Evolutionary conservation across 2,888 invertebrate genomes (phyloP).

Genomic region (Theodoxus fluviatilis): DNA sequence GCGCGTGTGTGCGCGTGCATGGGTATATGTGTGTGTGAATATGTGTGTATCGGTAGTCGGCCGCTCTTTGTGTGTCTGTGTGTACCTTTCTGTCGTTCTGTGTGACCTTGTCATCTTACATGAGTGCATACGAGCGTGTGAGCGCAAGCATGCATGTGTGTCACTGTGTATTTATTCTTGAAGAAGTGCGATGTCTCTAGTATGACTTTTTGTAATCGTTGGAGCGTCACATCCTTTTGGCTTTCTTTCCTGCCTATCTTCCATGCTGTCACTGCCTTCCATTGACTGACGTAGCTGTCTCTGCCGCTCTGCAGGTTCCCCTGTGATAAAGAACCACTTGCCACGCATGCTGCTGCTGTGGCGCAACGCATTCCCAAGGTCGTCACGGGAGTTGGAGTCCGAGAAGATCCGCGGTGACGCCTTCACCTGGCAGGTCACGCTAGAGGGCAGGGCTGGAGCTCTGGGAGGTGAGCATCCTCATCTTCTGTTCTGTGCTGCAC

Average conservation of each 20-base stretch:
- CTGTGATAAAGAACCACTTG: conserved; percentile 89
- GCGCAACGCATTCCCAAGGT: conserved; percentile 97
- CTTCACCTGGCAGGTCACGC: conserved; percentile 94
- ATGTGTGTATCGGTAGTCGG: not conserved
- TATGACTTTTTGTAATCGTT: not conserved
- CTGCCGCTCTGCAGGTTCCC: conserved; percentile 74
- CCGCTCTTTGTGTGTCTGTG: not conserved
- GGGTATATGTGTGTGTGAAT: not conserved
- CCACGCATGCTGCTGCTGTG: conserved; percentile 93
- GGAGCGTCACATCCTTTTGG: not conserved
- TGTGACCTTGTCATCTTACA: not conserved
- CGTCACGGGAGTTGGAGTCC: conserved; percentile 93
- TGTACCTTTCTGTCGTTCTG: too few relatives aligned
- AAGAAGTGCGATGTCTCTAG: not conserved
- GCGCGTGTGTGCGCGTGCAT: not conserved
- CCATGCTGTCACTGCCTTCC: too few relatives aligned
- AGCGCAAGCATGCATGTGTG: too few relatives aligned
- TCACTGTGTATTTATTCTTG: not conserved
- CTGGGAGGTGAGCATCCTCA: conserved; percentile 71
- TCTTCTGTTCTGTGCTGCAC: too few relatives aligned
- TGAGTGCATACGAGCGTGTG: too few relatives aligned
- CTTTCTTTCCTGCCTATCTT: too few relatives aligned
- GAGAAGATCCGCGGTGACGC: conserved; percentile 93
- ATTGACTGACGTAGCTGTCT: too few relatives aligned
- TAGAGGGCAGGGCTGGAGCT: conserved; percentile 95